Evolutionary conservation across 2,888 invertebrate genomes (phyloP), one percentile per base, ranked within the genome.

Genomic region (Tiphia femorata): DNA sequence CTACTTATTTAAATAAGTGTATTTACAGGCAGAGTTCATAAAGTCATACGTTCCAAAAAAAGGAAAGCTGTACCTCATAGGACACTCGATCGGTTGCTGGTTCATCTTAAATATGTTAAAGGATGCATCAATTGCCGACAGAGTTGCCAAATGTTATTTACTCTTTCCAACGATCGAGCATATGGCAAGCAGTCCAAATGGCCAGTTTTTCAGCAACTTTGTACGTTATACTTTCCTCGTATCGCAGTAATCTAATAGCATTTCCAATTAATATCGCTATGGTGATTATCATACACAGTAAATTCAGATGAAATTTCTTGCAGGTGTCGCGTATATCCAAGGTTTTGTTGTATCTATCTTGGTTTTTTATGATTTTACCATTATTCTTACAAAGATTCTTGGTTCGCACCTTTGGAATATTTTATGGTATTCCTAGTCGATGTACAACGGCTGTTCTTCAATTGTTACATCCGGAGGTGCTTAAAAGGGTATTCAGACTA

Each of bases 11-110:
- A 12, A 4, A 21, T 43, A 19, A 20, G 48, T 33, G 48, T 46
- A 53, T 73, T 82, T 84, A 10, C 82, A 82, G 85, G 76, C 85
- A 41, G 87, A 88, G 52, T 92, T 97, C 77, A 90, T 97, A 52
- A 86, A 88, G 67, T 88, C 89, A 67, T 89, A 89, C 77, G 86
- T 96, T 62, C 92, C 94, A 49, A 82, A 86, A 62, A 86, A 89
- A 75, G 88, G 91, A n/a, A 90, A 87, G 78, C 81, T 97, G 33
- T 91, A 95, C 81, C 84, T 97, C 30, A 87, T 97, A 68, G 96
- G 94, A 1, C 97, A 97, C 86, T 97, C 97, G 0, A 94, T 97
- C 75, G 97, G 97, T 2, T 88, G 92, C 48, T 95, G 95, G 89
- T 90, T 96, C 75, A 87, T 90, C 60, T 78, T 95, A 52, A 91